Base-by-base conservation (phyloP, 2,888 invertebrate genomes). In the Latheticus oryzae region DNA sequence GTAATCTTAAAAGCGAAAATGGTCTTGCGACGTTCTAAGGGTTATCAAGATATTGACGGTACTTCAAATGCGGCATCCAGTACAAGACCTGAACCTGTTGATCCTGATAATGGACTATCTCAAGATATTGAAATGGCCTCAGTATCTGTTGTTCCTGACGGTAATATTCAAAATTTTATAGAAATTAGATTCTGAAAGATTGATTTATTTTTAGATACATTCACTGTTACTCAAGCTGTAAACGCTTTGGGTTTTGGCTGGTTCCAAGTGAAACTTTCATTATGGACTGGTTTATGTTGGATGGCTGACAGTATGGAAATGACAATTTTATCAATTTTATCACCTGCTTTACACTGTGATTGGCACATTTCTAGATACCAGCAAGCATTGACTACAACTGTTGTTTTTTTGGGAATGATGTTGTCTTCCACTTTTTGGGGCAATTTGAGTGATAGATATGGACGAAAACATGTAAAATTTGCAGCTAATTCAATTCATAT, bases 241-340 rank as follows among this genome's bases (percentile, higher is more conserved):
- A 92, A 93, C 79, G 88, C 90, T 0, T 82, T 93, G 32, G 93
- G 93, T 1, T 93, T 93, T 78, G 93, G 93, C 21, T 91, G 90
- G 85, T 93, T 93, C 75, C 93, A 93, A 86, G 91, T 93, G 0
- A 92, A 92, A 75, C 76, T 93, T 33, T 93, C 93, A 0, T 80
- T 93, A 9, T 90, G 91, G 72, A 93, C 93, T 9, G 93, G 93
- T 0, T 80, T 93, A 1, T 92, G 93, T 74, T 92, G 94, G 96
- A 97, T 96, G 95, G 95, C 96, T 0, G 97, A 97, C 78, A 95
- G 95, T 50, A 97, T 97, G 96, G 97, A 97, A 81, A 97, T 97
- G 93, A 97, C 96, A 73, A 95, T 97, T 70, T 81, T 97, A 23
- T 94, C 95, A 67, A 95, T 97, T 61, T 80, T 97, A 24, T 93